Percentiles rank a stretch among this genome's conserved stretches.
Evolutionary conservation across 2,797 vertebrate genomes (phyloP).

Genomic region (Fistularia tabacaria): DNA sequence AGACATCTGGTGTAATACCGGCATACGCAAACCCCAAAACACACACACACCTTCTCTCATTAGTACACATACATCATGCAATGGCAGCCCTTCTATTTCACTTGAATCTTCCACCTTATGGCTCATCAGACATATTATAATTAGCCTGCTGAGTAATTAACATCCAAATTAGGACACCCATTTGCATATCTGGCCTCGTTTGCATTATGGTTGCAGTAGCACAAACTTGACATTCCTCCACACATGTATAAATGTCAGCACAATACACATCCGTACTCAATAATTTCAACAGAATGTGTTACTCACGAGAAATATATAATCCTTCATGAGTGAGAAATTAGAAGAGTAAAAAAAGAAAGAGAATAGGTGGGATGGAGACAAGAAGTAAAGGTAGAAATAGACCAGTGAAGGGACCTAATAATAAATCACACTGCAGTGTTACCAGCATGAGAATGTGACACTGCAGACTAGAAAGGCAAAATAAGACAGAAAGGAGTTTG

Average conservation of each 20-base stretch:
- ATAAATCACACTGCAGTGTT: slow-evolving; percentile 10
- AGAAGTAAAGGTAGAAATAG: not conserved
- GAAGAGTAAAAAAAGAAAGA: not conserved
- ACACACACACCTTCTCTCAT: slow-evolving; percentile 17
- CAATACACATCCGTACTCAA: slow-evolving; percentile 15
- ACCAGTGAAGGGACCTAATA: slow-evolving; percentile 8
- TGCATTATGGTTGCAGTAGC: slow-evolving; percentile 38
- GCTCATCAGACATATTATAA: slow-evolving; percentile 71
- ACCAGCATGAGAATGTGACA: slow-evolving; percentile 30
- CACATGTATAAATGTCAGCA: slow-evolving; percentile 19
- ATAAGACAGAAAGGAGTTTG: slow-evolving; percentile 44
- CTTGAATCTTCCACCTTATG: slow-evolving; percentile 54
- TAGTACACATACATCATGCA: slow-evolving; percentile 29
- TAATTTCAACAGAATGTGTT: not conserved
- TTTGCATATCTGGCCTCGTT: slow-evolving; percentile 63
- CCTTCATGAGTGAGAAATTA: too few species aligned
- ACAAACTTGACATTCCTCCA: slow-evolving; percentile 35
- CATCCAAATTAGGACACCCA: slow-evolving; percentile 66
- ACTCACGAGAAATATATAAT: too few species aligned
- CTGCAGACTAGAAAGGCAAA: slow-evolving; percentile 40
- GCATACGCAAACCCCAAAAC: slow-evolving; percentile 35
- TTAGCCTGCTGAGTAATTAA: slow-evolving; percentile 76
- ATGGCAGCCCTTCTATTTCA: slow-evolving; percentile 34
- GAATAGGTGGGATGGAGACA: not conserved
- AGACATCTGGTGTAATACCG: slow-evolving; percentile 66